Evolutionary conservation across 2,797 vertebrate genomes (phyloP), one percentile per base, ranked within the genome.

Genomic region (Saxicola maurus): DNA sequence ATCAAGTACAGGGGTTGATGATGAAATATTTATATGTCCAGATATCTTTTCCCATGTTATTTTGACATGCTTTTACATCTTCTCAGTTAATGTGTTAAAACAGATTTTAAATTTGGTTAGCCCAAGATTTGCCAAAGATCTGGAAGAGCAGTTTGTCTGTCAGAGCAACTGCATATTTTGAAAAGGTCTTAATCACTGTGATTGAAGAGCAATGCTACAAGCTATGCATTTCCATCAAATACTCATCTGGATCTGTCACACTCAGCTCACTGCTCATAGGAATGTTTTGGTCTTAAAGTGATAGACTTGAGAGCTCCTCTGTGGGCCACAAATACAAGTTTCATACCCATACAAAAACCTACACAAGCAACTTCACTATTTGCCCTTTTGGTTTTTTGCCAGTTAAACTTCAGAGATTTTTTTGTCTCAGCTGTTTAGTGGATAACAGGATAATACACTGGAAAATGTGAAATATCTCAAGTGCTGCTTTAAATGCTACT

Each of bases 121-220:
- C 57, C 86, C 80, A 53, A 48, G 67, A 93, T 84, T 86, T 93
- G 65, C 91, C 76, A 82, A 85, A 89, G 79, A 77, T 86, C 31
- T 65, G 30, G 43, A 88, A 48, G 72, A 89, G 20, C 31, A 61
- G 20, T 67, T 87, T 52, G 20, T 85, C 43, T 88, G 0, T 67
- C 51, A 35, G 79, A 87, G 40, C 48, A 78, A 42, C 57, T 48
- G 13, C 1, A 0, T 46, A 4, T 79, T 83, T 89, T 59, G 30
- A n/a, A 77, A 77, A 81, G 55, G 33, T 61, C 20, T 77, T 79
- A 37, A 72, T 89, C 79, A 62, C 69, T 94, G 87, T 94, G 82
- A 75, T 35, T 78, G 55, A 80, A 73, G 28, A 67, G 23, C 53
- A 74, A 17, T 2, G 7, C 61, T 55, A 17, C 48, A 71, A 30